Percentiles rank a stretch among this genome's conserved stretches.
Evolutionary conservation across 2,797 vertebrate genomes (phyloP).

Genomic region (Enteromius mattozi): DNA sequence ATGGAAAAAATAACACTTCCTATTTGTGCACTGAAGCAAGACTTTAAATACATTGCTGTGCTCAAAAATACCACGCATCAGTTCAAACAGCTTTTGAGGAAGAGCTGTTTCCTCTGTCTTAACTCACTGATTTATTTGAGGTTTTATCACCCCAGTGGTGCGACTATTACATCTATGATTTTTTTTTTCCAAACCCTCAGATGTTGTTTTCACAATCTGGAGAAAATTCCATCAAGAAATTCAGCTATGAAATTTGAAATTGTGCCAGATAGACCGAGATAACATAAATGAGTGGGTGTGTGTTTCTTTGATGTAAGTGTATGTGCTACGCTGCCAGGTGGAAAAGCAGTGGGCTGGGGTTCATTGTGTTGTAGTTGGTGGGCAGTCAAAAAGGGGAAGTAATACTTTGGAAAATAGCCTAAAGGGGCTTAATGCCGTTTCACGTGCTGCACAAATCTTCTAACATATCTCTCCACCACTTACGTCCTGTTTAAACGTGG

Average conservation of each 20-base stretch:
- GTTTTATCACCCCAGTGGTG: conserved; percentile 53
- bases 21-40: conserved; percentile 60
- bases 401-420: conserved; percentile 51
- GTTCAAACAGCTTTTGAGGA: conserved; percentile 75
- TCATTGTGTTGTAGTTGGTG: conserved; percentile 54
- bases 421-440: conserved; percentile 20
- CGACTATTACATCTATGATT: conserved; percentile 46
- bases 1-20: conserved; percentile 63
- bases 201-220: conserved; percentile 48
- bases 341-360: conserved; percentile 50
- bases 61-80: conserved; percentile 56
- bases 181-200: conserved; percentile 43
- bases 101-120: conserved; percentile 78
- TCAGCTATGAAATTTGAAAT: conserved; percentile 29
- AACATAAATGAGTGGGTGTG: conserved; percentile 32
- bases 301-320: conserved; percentile 42
- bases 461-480: conserved; percentile 21
- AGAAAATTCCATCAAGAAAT: conserved; percentile 31
- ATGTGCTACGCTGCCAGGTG: conserved; percentile 47
- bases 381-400: conserved; percentile 55
- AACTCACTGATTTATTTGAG: conserved; percentile 73
- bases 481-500: conserved; percentile 23
- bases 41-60: conserved; percentile 51
- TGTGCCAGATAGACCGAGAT: conserved; percentile 29
- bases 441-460: conserved; percentile 20